phyloP scores from a whole-genome alignment of 2,797 vertebrate species.

The Alfaro cultratus region DNA sequence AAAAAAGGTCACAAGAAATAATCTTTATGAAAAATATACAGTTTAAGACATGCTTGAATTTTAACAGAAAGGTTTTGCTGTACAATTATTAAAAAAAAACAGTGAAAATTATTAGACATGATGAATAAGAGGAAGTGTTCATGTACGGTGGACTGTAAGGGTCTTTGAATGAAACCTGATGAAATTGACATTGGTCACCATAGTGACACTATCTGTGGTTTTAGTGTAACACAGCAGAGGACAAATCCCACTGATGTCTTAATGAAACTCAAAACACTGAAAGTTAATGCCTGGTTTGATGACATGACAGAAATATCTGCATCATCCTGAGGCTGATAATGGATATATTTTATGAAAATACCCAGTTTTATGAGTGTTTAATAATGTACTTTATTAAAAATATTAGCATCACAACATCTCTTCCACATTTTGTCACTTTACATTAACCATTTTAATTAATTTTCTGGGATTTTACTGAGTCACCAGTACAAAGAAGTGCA shows the following conservation, averaged over 20 bases:
- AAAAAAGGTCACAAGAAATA: background rate
- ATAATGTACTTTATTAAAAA: background rate
- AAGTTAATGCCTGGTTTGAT: background rate
- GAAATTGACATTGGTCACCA: background rate
- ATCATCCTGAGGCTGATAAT: background rate
- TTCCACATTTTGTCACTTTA: background rate
- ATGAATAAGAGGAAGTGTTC: background rate
- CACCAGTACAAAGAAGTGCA: too few relatives aligned
- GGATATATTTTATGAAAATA: too few relatives aligned
- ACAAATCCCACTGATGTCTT: background rate
- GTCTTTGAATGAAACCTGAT: background rate
- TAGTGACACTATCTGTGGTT: background rate
- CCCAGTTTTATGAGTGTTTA: background rate
- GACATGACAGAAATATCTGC: background rate
- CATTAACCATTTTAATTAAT: too few relatives aligned
- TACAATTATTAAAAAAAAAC: background rate
- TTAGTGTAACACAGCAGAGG: background rate
- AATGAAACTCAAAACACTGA: background rate
- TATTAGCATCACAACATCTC: background rate
- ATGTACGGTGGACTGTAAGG: too few relatives aligned
- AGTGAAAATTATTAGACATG: background rate
- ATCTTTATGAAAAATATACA: too few relatives aligned
- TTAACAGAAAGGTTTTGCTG: background rate
- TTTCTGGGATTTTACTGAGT: background rate
- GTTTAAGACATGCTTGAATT: too few relatives aligned